These are phyloP conservation scores for Magallana nippona DNA, from an alignment of 2,888 invertebrate genomes.

Conservation along the genomic window DNA sequence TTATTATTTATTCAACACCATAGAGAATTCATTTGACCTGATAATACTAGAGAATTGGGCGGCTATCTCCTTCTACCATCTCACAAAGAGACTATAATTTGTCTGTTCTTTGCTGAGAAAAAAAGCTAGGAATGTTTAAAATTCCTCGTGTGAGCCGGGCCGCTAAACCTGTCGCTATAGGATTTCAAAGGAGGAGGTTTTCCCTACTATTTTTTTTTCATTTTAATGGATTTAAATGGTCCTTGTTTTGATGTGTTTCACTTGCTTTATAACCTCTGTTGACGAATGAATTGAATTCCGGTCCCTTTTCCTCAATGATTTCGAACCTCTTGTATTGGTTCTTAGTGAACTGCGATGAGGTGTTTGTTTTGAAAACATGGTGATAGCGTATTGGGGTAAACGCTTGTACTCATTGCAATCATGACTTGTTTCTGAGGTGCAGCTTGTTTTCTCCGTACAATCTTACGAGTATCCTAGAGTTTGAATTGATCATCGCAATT, in stretches of 20 bases:
- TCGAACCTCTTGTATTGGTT: too few species aligned
- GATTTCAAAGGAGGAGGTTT: not conserved
- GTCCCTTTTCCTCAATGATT: too few species aligned
- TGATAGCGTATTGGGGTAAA: too few species aligned
- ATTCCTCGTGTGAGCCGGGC: not conserved
- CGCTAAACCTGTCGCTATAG: not conserved
- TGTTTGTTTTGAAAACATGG: too few species aligned
- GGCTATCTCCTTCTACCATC: not conserved
- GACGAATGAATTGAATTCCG: too few species aligned
- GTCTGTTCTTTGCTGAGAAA: not conserved
- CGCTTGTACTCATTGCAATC: too few species aligned
- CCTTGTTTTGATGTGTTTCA: not conserved
- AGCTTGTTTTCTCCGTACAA: too few species aligned
- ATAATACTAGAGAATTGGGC: not conserved
- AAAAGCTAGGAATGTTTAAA: not conserved
- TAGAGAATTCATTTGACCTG: conserved; percentile 12
- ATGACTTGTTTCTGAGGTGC: too few species aligned
- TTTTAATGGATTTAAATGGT: not conserved
- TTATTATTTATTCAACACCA: not conserved
- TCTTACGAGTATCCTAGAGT: too few species aligned
- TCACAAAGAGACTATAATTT: conserved; percentile 1
- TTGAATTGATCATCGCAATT: too few species aligned
- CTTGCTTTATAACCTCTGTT: not conserved
- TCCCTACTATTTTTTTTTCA: not conserved
- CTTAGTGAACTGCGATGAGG: too few species aligned